A percentile compares a stretch with the other conserved stretches of the same genome.
These are phyloP conservation scores for Falcaria lacertinaria DNA, from an alignment of 2,888 invertebrate genomes.

Conservation along the genomic window DNA sequence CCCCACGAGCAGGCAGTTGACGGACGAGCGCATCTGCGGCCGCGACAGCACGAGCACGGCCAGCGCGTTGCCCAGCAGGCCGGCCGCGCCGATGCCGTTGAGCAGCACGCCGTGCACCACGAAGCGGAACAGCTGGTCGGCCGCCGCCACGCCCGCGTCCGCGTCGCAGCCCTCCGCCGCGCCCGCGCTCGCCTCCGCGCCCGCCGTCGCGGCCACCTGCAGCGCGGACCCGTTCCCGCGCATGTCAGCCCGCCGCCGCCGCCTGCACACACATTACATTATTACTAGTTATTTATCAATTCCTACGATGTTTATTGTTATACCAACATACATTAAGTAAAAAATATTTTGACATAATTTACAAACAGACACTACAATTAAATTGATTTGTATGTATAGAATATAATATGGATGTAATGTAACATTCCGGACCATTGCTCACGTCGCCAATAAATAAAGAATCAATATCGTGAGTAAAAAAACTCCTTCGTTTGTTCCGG, in stretches of 20 bases:
- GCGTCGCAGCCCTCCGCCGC: constrained; percentile 46
- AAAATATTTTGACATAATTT: no score
- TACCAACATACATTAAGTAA: no score
- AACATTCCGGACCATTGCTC: no score
- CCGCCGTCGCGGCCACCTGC: constrained; percentile 13
- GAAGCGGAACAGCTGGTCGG: constrained; percentile 85
- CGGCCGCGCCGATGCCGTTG: constrained; percentile 89
- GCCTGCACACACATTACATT: constrained; percentile 6
- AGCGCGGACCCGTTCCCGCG: constrained; percentile 14
- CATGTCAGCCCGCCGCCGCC: constrained; percentile 7
- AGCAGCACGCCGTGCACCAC: constrained; percentile 90
- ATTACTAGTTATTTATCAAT: no score
- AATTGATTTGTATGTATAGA: no score
- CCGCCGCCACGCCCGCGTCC: constrained; percentile 57
- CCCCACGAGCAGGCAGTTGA: constrained; percentile 95
- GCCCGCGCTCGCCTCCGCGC: constrained; percentile 26
- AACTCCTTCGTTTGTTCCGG: no score
- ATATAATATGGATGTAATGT: no score
- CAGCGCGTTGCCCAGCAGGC: constrained; percentile 93
- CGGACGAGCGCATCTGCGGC: constrained; percentile 97
- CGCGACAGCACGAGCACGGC: constrained; percentile 94
- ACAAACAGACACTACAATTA: no score
- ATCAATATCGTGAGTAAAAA: no score
- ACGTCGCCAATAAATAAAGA: no score
- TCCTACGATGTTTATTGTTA: no score